These are phyloP conservation scores for Kuschelorhynchus macadamiae DNA, from an alignment of 2,888 invertebrate genomes.

Conservation along the genomic window DNA sequence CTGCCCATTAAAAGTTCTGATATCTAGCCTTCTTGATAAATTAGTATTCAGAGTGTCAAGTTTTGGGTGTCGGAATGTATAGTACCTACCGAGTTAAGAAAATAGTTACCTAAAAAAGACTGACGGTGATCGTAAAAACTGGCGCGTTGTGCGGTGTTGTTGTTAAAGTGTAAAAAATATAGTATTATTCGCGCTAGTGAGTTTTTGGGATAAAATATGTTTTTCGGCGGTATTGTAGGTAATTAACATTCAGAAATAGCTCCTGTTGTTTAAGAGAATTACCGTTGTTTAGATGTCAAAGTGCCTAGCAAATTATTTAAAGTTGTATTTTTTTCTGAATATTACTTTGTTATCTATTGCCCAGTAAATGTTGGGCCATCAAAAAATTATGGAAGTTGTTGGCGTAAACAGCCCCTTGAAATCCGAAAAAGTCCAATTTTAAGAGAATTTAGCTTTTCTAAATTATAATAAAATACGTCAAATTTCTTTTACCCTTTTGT, in stretches of 20 bases:
- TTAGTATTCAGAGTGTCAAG: constrained; percentile 55
- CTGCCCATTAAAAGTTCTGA: constrained; percentile 19
- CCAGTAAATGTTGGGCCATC: too few species aligned
- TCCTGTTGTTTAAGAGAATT: too few species aligned
- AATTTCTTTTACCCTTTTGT: too few species aligned
- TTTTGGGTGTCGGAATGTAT: constrained; percentile 39
- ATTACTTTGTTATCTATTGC: too few species aligned
- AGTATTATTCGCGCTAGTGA: too few species aligned
- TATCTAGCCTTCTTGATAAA: constrained; percentile 41
- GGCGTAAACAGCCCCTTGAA: too few species aligned
- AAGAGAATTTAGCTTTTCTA: too few species aligned
- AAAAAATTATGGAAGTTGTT: too few species aligned
- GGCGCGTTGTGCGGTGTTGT: background rate
- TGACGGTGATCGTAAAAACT: background rate
- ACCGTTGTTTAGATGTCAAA: too few species aligned
- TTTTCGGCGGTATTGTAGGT: constrained; percentile 27
- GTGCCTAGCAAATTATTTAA: background rate
- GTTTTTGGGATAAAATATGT: constrained; percentile 21
- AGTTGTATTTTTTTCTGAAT: background rate
- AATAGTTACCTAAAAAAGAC: constrained; percentile 19
- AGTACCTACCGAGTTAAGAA: constrained; percentile 19
- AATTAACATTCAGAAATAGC: background rate
- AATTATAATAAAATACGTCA: too few species aligned
- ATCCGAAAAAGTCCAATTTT: too few species aligned
- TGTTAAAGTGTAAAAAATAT: too few species aligned